These are phyloP conservation scores for Asteroscopus sphinx DNA, from an alignment of 2,888 invertebrate genomes.

Conservation along the genomic window DNA sequence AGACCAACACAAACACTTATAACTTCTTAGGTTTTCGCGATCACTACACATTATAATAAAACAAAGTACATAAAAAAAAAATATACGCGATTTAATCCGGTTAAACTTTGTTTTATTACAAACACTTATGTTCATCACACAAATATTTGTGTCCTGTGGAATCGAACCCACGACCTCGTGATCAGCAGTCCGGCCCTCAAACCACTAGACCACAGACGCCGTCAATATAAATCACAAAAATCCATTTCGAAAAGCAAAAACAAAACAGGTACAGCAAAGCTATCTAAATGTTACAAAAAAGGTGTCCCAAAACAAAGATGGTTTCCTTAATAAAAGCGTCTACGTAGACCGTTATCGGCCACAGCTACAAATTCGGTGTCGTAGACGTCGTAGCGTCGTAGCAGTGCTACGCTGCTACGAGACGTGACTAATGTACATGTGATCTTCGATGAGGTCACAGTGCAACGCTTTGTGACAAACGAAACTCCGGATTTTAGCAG, in stretches of 20 bases:
- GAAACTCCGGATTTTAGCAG: conserved; percentile 41
- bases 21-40: too few relatives aligned
- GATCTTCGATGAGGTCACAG: conserved; percentile 53
- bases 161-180: too few relatives aligned
- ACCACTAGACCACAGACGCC: too few relatives aligned
- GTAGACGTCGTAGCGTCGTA: conserved; percentile 44
- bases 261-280: background rate
- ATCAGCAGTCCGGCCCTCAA: too few relatives aligned
- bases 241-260: background rate
- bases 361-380: conserved; percentile 53
- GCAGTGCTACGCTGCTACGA: conserved; percentile 45
- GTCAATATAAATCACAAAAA: too few relatives aligned
- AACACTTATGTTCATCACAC: too few relatives aligned
- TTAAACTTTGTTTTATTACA: too few relatives aligned
- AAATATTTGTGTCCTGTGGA: too few relatives aligned
- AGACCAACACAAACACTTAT: too few relatives aligned
- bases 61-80: too few relatives aligned
- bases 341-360: conserved; percentile 44
- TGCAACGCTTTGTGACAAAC: conserved; percentile 50
- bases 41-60: too few relatives aligned
- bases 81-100: too few relatives aligned
- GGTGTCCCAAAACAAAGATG: conserved; percentile 17
- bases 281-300: conserved; percentile 29
- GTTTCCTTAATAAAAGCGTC: conserved; percentile 48
- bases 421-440: conserved; percentile 54